Evolutionary conservation across 2,113 vertebrate species (phyloP).

Genomic region (Scytalopus superciliaris): DNA sequence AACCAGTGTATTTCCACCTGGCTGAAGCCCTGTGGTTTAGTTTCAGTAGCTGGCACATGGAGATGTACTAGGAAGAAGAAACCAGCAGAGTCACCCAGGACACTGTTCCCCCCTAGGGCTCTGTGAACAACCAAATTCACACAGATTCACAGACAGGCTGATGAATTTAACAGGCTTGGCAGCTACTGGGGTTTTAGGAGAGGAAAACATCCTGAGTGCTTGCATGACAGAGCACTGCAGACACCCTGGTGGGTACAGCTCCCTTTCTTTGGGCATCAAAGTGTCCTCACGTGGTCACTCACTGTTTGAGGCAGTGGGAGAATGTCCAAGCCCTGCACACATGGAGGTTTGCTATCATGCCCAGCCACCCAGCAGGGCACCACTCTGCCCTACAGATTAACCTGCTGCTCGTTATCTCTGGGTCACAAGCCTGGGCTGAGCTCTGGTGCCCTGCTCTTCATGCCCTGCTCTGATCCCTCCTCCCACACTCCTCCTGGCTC

Average conservation of each 20-base stretch:
- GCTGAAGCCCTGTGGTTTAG: rapidly evolving
- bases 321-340: neutral
- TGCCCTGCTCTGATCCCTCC: neutral
- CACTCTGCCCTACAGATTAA: neutral
- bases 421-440: neutral
- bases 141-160: neutral
- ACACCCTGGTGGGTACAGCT: rapidly evolving
- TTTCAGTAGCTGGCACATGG: neutral
- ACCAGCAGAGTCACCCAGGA: neutral
- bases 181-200: neutral
- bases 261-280: neutral
- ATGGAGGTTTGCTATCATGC: neutral
- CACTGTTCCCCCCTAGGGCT: neutral
- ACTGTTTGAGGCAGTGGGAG: neutral
- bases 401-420: neutral
- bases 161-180: neutral
- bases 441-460: neutral
- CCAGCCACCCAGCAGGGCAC: neutral
- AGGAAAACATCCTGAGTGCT: neutral
- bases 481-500: neutral
- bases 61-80: neutral
- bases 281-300: neutral
- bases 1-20: neutral
- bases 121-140: neutral
- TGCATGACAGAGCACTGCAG: no score